Base-by-base conservation (phyloP, 2,888 invertebrate species). In the Netelia inedita region DNA sequence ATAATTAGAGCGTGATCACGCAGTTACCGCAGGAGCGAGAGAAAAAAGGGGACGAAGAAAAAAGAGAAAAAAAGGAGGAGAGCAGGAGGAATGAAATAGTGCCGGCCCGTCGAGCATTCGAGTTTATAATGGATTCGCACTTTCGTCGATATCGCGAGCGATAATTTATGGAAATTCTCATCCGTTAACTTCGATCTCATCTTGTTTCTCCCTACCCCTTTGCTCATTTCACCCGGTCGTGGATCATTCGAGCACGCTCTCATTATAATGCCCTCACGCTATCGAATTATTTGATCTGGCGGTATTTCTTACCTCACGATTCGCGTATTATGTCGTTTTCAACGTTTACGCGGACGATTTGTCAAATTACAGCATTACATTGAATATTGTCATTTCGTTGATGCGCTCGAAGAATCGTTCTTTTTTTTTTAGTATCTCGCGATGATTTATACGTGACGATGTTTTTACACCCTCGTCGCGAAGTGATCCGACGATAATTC, bases 1-100 rank as follows among this genome's bases (percentile, higher is more conserved):
- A 92, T 92, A 93, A 92, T 92, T 90, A 90, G 90, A 89, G 88
- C 89, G 87, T 88, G 89, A 89, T 91, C 89, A 88, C 88, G 85
- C 86, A 87, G 90, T 90, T 82, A 79, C 71, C 82, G 79, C 79
- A 72, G 61, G 76, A 75, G 53, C 63, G 82, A 74, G 65, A 74
- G 72, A 69, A 79, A 78, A 21, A 16, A 23, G 10, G 19, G n/a
- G 10, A 73, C 3, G 16, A 11, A 71, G 9, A 19, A 61, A 78
- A 78, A 21, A 16, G 14, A 19, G 10, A 9, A 78, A 3, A 41
- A n/a, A 71, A 11, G 19, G 50, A 78, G 23, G 5, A 28, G 50
- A n/a, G 9, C 43, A 46, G 10, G 19, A 1, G 21, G 66, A 57
- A 68, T 76, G 76, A 59, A 68, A 80, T 80, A 80, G 65, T 46